A percentile compares a stretch with the other conserved stretches of the same genome.
Evolutionary conservation across 2,113 vertebrate genomes (phyloP).

Genomic region (Pipra filicauda): DNA sequence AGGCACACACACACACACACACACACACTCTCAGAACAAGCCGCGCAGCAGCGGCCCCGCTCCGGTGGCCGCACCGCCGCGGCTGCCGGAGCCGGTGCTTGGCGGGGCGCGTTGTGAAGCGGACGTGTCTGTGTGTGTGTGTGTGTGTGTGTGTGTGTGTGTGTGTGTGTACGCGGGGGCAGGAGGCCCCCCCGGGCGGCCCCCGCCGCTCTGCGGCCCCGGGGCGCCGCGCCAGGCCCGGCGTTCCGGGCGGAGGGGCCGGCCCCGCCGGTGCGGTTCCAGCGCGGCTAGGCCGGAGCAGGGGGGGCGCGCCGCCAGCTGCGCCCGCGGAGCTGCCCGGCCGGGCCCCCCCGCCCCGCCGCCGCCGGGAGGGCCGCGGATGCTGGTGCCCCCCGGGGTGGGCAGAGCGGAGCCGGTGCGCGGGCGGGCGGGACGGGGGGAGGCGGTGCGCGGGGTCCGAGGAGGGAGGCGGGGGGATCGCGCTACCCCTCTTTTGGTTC

Average conservation of each 20-base stretch:
- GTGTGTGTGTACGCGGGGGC: not conserved
- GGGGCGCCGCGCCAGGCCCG: no score
- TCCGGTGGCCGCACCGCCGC: slow-evolving; percentile 34
- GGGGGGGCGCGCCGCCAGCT: no score
- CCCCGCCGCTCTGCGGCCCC: no score
- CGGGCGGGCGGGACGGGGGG: not conserved
- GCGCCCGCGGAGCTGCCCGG: no score
- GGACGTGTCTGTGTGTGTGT: not conserved
- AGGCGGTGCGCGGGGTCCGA: not conserved
- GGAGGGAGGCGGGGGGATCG: not conserved
- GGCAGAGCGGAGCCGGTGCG: not conserved
- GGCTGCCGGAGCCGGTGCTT: slow-evolving; percentile 6
- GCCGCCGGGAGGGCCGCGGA: no score
- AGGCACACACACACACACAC: not conserved
- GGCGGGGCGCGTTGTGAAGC: slow-evolving; percentile 17
- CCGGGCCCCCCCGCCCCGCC: no score
- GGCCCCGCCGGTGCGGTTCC: no score
- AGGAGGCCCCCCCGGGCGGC: not conserved
- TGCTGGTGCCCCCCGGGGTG: not conserved
- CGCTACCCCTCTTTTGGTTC: not conserved
- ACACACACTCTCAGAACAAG: not conserved
- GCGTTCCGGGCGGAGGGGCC: no score
- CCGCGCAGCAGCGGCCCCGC: not conserved
- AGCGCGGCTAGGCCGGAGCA: no score
- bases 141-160: not conserved